phyloP scores from a whole-genome alignment of 2,797 vertebrate species.

The Galago senegalensis region DNA sequence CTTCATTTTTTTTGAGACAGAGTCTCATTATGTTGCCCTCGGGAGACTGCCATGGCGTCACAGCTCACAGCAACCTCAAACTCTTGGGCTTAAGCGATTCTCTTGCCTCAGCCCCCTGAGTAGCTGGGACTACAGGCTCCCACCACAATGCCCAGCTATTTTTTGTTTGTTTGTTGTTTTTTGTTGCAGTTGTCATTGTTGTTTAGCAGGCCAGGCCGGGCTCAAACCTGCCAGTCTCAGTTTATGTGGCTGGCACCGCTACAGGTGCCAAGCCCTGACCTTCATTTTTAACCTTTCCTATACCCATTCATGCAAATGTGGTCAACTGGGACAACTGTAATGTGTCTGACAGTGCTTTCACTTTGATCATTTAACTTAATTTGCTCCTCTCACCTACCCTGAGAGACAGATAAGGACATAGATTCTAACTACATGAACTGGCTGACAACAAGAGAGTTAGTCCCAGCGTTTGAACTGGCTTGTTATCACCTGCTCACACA shows the following conservation, averaged over 20 bases:
- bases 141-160: too few relatives aligned
- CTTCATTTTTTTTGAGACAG: neutral
- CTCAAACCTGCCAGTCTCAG: too few relatives aligned
- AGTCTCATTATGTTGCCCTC: too few relatives aligned
- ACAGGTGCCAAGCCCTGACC: neutral
- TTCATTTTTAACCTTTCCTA: neutral
- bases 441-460: constrained; percentile 62
- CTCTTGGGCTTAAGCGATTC: too few relatives aligned
- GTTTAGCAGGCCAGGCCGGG: too few relatives aligned
- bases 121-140: too few relatives aligned
- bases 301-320: neutral
- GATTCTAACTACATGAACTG: constrained; percentile 51
- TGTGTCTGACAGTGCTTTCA: neutral
- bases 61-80: too few relatives aligned
- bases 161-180: too few relatives aligned
- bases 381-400: neutral
- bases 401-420: constrained; percentile 41
- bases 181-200: too few relatives aligned
- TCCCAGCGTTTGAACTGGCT: constrained; percentile 29
- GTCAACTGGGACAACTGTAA: neutral
- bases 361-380: constrained; percentile 40
- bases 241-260: too few relatives aligned
- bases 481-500: neutral
- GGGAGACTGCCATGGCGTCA: too few relatives aligned
- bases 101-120: too few relatives aligned